phyloP scores from a whole-genome alignment of 30 jellyfish, hydroid and myxozoan species.

The Aurelia sp. region DNA sequence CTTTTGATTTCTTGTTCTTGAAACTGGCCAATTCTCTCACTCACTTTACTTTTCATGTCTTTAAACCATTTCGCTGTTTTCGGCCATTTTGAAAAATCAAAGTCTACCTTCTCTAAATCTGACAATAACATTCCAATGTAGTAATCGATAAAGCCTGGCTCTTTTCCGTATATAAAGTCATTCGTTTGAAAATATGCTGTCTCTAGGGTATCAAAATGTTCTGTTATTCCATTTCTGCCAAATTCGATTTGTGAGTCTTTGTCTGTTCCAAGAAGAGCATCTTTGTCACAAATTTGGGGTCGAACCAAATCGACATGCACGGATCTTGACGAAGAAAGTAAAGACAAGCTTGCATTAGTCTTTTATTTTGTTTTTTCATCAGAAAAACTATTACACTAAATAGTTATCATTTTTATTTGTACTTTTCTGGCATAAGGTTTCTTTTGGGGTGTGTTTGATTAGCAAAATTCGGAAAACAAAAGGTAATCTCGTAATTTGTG shows the following conservation, averaged over 20 bases:
- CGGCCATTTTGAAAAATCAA: conserved; percentile 68
- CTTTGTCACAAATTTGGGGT: conserved; percentile 59
- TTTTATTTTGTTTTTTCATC: too few relatives aligned
- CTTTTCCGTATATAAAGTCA: conserved; percentile 26
- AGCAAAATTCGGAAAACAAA: too few relatives aligned
- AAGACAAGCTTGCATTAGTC: too few relatives aligned
- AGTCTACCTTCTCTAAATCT: conserved; percentile 50
- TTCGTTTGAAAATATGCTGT: conserved; percentile 23
- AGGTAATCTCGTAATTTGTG: too few relatives aligned
- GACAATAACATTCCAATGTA: conserved; percentile 52
- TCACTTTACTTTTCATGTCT: conserved; percentile 13
- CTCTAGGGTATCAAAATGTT: conserved; percentile 50
- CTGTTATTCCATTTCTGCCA: conserved; percentile 20
- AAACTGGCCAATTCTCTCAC: conserved; percentile 13
- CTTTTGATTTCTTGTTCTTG: conserved; percentile 28
- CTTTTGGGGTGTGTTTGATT: too few relatives aligned
- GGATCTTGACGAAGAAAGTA: too few relatives aligned
- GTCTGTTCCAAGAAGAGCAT: conserved; percentile 42
- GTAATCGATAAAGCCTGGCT: conserved; percentile 37
- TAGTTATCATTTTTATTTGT: too few relatives aligned
- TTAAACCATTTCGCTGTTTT: conserved; percentile 32
- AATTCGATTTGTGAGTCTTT: conserved; percentile 34
- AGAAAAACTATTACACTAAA: too few relatives aligned
- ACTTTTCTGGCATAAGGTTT: too few relatives aligned
- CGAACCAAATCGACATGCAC: conserved; percentile 24